Evolutionary conservation across 2,797 vertebrate genomes (phyloP).

Genomic region (Emydoidea blandingii): DNA sequence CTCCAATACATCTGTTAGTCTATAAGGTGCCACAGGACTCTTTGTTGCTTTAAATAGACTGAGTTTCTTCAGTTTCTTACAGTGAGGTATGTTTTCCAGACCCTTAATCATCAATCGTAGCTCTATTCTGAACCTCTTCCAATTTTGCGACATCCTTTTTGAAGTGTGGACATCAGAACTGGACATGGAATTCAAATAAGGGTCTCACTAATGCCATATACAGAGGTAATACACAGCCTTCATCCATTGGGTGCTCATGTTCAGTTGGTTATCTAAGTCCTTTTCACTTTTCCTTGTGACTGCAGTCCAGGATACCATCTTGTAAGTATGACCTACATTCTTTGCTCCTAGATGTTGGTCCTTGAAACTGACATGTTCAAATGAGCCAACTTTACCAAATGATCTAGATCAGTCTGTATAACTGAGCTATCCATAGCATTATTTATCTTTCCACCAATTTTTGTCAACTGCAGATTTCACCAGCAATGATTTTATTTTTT

Average conservation of each 20-base stretch:
- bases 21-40: no score
- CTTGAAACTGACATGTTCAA: background rate
- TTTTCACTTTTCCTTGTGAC: background rate
- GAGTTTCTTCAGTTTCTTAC: background rate
- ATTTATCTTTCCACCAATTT: slow-evolving; percentile 8
- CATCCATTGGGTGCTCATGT: rapidly evolving
- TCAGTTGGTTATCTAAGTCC: background rate
- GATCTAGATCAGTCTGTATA: background rate
- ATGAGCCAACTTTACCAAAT: background rate
- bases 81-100: background rate
- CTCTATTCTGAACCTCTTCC: background rate
- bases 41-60: background rate
- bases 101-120: background rate
- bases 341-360: background rate
- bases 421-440: background rate
- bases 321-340: background rate
- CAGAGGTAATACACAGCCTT: no score
- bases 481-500: background rate
- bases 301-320: background rate
- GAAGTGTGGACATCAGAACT: background rate
- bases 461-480: background rate
- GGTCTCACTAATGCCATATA: no score
- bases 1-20: no score
- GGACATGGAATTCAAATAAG: background rate
- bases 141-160: background rate